phyloP scores from a whole-genome alignment of 2,797 vertebrate species.

The Aplochiton taeniatus region DNA sequence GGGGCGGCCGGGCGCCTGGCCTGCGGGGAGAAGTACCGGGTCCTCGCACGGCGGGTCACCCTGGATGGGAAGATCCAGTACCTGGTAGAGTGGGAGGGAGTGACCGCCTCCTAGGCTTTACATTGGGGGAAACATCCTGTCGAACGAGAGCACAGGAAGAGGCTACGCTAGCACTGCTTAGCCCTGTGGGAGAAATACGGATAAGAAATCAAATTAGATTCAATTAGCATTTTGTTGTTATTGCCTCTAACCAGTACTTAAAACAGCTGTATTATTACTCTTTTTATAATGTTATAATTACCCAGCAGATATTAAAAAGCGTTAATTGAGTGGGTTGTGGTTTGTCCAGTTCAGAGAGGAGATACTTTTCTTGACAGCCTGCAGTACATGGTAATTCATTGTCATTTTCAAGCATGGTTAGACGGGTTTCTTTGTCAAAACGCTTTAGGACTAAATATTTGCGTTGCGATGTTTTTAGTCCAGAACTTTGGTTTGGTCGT shows the following conservation, averaged over 20 bases:
- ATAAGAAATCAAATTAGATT: too few relatives aligned
- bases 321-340: slow-evolving; percentile 51
- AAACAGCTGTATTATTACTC: slow-evolving; percentile 12
- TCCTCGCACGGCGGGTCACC: slow-evolving; percentile 92
- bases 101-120: slow-evolving; percentile 90
- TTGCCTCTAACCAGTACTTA: slow-evolving; percentile 33
- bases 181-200: too few relatives aligned
- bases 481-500: too few relatives aligned
- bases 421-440: slow-evolving; percentile 29
- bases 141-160: neutral
- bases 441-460: neutral
- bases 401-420: slow-evolving; percentile 21
- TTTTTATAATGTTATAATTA: slow-evolving; percentile 30
- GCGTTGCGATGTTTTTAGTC: too few relatives aligned
- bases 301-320: slow-evolving; percentile 44
- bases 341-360: slow-evolving; percentile 48
- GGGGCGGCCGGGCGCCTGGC: slow-evolving; percentile 96
- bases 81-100: slow-evolving; percentile 98
- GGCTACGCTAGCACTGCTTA: too few relatives aligned
- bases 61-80: slow-evolving; percentile 98
- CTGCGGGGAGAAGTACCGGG: slow-evolving; percentile 95
- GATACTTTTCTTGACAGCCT: slow-evolving; percentile 42
- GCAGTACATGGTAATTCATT: neutral
- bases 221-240: neutral
- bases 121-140: neutral